These are phyloP conservation scores for Incurvaria masculella DNA, from an alignment of 2,888 invertebrate genomes.

Conservation along the genomic window DNA sequence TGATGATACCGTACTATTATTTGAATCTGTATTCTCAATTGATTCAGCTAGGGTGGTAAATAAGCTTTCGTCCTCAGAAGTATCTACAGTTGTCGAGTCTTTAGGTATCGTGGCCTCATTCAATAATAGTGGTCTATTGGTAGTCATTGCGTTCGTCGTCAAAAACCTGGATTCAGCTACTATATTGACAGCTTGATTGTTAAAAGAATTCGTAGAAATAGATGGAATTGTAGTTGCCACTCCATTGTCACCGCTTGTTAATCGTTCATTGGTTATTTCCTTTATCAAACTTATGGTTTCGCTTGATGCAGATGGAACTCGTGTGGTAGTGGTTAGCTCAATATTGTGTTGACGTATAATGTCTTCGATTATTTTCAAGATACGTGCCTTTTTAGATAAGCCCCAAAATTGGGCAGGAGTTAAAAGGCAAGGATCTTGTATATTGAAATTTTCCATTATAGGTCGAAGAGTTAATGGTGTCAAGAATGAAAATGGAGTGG, in stretches of 20 bases:
- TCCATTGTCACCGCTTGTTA: not conserved
- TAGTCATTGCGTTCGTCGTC: too few relatives aligned
- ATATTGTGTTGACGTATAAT: conserved; percentile 43
- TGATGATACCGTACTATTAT: too few relatives aligned
- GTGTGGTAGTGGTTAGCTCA: conserved; percentile 33
- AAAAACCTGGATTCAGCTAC: too few relatives aligned
- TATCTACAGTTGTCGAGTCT: too few relatives aligned
- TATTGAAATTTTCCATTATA: not conserved
- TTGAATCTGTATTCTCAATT: too few relatives aligned
- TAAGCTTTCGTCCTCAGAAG: too few relatives aligned
- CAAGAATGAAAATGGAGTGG: not conserved
- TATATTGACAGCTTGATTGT: too few relatives aligned
- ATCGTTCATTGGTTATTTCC: not conserved
- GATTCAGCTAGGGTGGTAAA: too few relatives aligned
- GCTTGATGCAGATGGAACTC: conserved; percentile 10
- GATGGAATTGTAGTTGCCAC: too few relatives aligned
- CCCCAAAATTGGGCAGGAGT: conserved; percentile 42
- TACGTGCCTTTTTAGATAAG: conserved; percentile 47
- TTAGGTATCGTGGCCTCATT: too few relatives aligned
- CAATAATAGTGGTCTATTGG: too few relatives aligned
- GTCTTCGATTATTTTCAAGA: conserved; percentile 51
- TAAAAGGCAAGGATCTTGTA: conserved; percentile 16
- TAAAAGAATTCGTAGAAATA: too few relatives aligned
- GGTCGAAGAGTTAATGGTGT: not conserved
- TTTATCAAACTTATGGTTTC: conserved; percentile 20